phyloP scores from a whole-genome alignment of 2,113 vertebrate genomes.

The Pelvicachromis taeniatus region DNA sequence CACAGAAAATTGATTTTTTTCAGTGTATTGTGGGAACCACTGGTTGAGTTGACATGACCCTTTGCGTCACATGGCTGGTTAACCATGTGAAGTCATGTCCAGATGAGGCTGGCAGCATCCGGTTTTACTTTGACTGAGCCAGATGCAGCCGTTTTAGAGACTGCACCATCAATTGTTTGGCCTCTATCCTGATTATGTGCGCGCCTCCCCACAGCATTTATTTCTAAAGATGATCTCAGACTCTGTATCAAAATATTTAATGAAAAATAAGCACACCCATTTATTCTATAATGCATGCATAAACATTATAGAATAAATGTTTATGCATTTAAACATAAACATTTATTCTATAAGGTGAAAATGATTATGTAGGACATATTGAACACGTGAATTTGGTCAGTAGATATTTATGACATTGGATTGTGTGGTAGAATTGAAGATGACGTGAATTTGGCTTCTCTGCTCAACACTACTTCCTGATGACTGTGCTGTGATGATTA shows the following conservation, averaged over 20 bases:
- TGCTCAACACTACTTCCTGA: background rate
- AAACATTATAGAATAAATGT: background rate
- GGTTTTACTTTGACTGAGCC: background rate
- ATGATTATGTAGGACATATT: background rate
- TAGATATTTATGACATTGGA: background rate
- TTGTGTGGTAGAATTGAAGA: background rate
- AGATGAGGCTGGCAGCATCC: conserved; percentile 22
- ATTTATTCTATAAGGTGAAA: too few relatives aligned
- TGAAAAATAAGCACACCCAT: background rate
- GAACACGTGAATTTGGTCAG: background rate
- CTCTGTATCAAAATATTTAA: background rate
- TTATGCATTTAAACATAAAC: too few relatives aligned
- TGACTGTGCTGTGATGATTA: background rate
- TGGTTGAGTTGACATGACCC: background rate
- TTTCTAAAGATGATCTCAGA: background rate
- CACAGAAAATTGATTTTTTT: background rate
- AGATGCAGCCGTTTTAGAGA: background rate
- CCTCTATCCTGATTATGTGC: background rate
- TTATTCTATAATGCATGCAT: background rate
- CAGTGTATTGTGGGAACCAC: background rate
- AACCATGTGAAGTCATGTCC: background rate
- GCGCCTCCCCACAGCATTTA: background rate
- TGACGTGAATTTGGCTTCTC: background rate
- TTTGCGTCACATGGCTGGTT: background rate
- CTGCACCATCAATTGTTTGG: background rate